Evolutionary conservation across 1,140 invertebrate species (phyloP).

Genomic region (Drosophila guanche): DNA sequence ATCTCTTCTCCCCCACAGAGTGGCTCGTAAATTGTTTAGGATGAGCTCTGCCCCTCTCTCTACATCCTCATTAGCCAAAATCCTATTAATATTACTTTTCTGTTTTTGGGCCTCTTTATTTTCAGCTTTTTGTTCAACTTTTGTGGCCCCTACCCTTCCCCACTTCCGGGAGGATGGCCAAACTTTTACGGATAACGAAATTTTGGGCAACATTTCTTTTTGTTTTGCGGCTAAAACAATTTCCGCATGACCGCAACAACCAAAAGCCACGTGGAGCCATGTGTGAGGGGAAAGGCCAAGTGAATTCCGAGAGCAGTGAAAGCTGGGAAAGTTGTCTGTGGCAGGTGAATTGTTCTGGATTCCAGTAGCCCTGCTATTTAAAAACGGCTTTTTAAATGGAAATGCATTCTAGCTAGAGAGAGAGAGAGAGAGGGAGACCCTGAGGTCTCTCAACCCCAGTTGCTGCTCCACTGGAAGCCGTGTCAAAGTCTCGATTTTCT

Average conservation of each 20-base stretch:
- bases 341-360: conserved; percentile 42
- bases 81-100: conserved; percentile 13
- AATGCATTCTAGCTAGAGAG: conserved; percentile 57
- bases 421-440: conserved; percentile 3
- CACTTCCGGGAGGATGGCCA: conserved; percentile 8
- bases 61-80: conserved; percentile 7
- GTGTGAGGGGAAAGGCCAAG: conserved; percentile 15
- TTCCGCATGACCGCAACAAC: conserved; percentile 44
- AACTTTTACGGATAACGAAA: conserved; percentile 63
- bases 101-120: too few relatives aligned
- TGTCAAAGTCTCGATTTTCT: conserved; percentile 57
- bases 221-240: conserved; percentile 59
- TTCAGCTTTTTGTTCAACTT: neutral
- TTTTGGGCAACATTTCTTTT: conserved; percentile 28
- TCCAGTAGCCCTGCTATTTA: conserved; percentile 50
- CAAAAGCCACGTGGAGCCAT: conserved; percentile 29
- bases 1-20: too few relatives aligned
- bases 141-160: neutral
- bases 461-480: conserved; percentile 7
- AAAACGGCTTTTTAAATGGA: conserved; percentile 54
- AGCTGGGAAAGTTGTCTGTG: conserved; percentile 17
- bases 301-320: conserved; percentile 9
- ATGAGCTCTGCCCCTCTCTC: neutral
- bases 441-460: conserved; percentile 3
- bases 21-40: too few relatives aligned